These are phyloP conservation scores for Cryptophagus acutangulus DNA, from an alignment of 2,888 invertebrate species.

Conservation along the genomic window DNA sequence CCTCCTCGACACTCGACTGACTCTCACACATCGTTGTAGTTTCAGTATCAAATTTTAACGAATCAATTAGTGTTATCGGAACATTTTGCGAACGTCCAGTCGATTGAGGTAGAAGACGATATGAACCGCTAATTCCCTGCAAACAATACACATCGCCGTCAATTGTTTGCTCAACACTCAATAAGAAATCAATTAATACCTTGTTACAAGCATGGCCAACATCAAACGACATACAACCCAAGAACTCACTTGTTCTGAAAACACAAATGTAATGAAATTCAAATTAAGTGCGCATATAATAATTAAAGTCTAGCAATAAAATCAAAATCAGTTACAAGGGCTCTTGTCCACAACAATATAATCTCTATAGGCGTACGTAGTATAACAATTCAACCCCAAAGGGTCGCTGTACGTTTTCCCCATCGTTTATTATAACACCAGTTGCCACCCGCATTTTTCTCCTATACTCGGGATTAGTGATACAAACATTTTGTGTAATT, in stretches of 20 bases:
- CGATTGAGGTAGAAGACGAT: conserved; percentile 67
- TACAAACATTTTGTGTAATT: too few relatives aligned
- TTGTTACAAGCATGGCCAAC: conserved; percentile 73
- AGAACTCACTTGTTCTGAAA: conserved; percentile 87
- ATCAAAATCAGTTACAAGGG: conserved; percentile 7
- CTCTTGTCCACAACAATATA: conserved; percentile 13
- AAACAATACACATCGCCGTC: too few relatives aligned
- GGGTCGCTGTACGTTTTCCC: too few relatives aligned
- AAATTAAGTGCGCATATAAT: too few relatives aligned
- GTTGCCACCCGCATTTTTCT: conserved; percentile 13
- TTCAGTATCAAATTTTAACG: conserved; percentile 14
- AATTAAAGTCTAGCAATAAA: neutral
- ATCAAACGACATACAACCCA: conserved; percentile 91
- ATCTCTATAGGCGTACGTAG: too few relatives aligned
- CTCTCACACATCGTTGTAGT: conserved; percentile 45
- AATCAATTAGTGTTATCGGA: conserved; percentile 39
- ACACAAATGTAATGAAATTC: too few relatives aligned
- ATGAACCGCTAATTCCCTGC: conserved; percentile 61
- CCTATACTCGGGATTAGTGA: too few relatives aligned
- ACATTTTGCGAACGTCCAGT: conserved; percentile 52
- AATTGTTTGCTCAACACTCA: too few relatives aligned
- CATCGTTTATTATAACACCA: neutral
- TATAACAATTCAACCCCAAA: too few relatives aligned
- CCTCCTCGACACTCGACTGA: conserved; percentile 49
- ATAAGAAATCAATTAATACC: too few relatives aligned